A percentile compares a stretch with the other conserved stretches of the same genome.
These are phyloP conservation scores for Chloropsis hardwickii DNA, from an alignment of 2,113 vertebrate genomes.

Conservation along the genomic window DNA sequence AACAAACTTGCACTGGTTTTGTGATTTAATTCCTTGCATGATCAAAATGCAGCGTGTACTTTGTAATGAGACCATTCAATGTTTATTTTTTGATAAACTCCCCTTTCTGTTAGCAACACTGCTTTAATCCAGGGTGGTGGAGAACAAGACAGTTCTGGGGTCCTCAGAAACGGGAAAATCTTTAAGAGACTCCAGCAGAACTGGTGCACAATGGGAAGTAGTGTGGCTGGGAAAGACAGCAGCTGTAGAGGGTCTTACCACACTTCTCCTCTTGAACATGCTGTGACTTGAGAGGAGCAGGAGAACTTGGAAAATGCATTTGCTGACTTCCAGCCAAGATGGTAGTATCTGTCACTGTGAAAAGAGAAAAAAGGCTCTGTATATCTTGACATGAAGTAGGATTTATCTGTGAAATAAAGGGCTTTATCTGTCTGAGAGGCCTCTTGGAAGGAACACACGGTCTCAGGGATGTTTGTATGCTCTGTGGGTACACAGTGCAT, in stretches of 20 bases:
- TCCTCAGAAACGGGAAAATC: not conserved
- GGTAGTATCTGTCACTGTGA: not conserved
- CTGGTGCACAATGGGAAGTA: not conserved
- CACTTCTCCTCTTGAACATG: not conserved
- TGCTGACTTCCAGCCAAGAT: not conserved
- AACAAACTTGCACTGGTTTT: constrained; percentile 41
- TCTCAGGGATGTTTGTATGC: not conserved
- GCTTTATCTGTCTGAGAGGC: not conserved
- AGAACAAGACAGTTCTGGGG: not conserved
- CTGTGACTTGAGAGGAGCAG: not conserved
- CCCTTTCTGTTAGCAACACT: not conserved
- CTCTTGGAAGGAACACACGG: not conserved
- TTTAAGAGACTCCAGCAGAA: not conserved
- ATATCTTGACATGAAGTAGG: not conserved
- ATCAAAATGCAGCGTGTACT: not conserved
- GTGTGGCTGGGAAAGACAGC: not conserved
- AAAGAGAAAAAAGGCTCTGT: not conserved
- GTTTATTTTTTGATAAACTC: constrained; percentile 21
- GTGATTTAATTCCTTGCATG: constrained; percentile 47
- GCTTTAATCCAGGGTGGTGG: not conserved
- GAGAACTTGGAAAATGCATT: not conserved
- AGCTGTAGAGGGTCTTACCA: not conserved
- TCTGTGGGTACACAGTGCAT: not conserved
- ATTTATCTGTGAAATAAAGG: not conserved
- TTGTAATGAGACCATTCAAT: constrained; percentile 29